Evolutionary conservation across 2,113 vertebrate species (phyloP).

Genomic region (Sula dactylatra): DNA sequence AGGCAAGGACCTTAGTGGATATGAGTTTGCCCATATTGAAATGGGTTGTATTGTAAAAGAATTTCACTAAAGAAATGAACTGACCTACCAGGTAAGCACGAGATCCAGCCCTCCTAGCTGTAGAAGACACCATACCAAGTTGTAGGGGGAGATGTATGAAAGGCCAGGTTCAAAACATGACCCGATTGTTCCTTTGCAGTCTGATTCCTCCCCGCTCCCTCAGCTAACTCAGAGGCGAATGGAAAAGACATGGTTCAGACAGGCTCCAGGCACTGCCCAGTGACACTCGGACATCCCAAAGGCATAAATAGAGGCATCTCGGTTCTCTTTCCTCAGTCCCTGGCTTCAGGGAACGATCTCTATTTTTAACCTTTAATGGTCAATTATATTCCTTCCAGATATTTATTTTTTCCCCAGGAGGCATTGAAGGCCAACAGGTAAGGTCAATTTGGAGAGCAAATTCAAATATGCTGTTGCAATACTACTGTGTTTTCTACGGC

Average conservation of each 20-base stretch:
- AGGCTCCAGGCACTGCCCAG: slow-evolving; percentile 11
- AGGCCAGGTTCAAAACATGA: slow-evolving; percentile 16
- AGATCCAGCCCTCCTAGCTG: background rate
- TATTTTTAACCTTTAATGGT: slow-evolving; percentile 45
- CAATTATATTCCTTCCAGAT: slow-evolving; percentile 63
- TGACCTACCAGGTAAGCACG: background rate
- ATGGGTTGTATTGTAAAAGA: background rate
- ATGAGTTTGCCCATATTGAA: background rate
- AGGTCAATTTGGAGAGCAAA: slow-evolving; percentile 26
- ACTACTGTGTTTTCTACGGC: slow-evolving; percentile 11
- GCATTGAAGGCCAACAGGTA: slow-evolving; percentile 44
- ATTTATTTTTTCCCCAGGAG: slow-evolving; percentile 49
- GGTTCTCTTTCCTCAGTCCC: slow-evolving; percentile 27
- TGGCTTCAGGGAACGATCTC: background rate
- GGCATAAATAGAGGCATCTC: background rate
- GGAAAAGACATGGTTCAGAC: background rate
- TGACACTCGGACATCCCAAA: background rate
- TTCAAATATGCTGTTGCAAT: slow-evolving; percentile 2
- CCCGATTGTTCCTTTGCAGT: slow-evolving; percentile 31
- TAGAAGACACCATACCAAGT: background rate
- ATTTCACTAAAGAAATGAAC: background rate
- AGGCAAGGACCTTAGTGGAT: background rate
- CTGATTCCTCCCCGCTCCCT: slow-evolving; percentile 2
- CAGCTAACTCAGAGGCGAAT: background rate
- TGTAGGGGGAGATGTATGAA: background rate